Percentiles rank a stretch among this genome's conserved stretches.
Evolutionary conservation across 2,888 invertebrate genomes (phyloP).

Genomic region (Leucania comma): DNA sequence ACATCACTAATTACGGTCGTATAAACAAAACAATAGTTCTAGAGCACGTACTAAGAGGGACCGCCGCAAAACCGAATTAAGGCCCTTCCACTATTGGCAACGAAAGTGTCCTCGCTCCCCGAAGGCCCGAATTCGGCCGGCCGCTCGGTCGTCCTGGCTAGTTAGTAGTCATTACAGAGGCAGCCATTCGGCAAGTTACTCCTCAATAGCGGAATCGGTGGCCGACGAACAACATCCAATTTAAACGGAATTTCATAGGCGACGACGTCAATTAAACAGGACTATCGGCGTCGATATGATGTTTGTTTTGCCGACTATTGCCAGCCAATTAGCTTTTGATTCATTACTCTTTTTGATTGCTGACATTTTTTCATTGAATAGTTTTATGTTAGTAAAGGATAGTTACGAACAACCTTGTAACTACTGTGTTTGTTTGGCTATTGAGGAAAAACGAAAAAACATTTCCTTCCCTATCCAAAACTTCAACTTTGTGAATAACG

Average conservation of each 20-base stretch:
- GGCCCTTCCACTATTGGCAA: constrained; percentile 76
- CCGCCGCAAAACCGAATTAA: constrained; percentile 82
- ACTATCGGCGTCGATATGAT: constrained; percentile 69
- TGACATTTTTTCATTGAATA: constrained; percentile 43
- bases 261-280: constrained; percentile 76
- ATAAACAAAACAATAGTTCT: constrained; percentile 80
- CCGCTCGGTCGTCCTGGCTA: constrained; percentile 66
- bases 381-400: constrained; percentile 13
- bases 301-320: constrained; percentile 70
- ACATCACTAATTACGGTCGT: constrained; percentile 76
- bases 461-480: constrained; percentile 19
- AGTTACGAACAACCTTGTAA: constrained; percentile 8
- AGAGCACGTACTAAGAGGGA: constrained; percentile 71
- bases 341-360: constrained; percentile 68
- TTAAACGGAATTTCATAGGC: constrained; percentile 81
- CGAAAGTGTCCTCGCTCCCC: constrained; percentile 72
- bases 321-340: constrained; percentile 71
- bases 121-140: constrained; percentile 29
- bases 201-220: constrained; percentile 72
- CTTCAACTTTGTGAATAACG: constrained; percentile 10
- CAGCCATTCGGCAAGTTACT: constrained; percentile 76
- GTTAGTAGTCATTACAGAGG: constrained; percentile 84
- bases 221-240: constrained; percentile 78
- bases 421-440: neutral
- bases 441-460: constrained; percentile 4